Conservation (phyloP, 2,797 vertebrate genomes). For the Babyrousa celebensis region DNA sequence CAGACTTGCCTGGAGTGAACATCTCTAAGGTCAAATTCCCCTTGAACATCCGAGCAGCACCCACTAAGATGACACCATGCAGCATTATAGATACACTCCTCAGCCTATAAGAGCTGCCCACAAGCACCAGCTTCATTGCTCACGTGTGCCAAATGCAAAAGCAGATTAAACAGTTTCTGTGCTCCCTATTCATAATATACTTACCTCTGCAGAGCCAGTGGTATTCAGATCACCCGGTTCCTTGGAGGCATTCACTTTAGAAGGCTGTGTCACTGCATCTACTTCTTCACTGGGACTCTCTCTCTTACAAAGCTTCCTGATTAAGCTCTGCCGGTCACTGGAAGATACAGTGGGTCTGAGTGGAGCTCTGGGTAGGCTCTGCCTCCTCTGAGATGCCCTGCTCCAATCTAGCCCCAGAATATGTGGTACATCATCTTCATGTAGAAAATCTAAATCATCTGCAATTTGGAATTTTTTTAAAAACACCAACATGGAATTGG, state of each 20-base stretch:
- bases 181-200: conserved; percentile 64
- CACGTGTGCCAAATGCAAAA: not conserved
- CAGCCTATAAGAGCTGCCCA: not conserved
- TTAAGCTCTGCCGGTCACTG: conserved; percentile 68
- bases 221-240: not conserved
- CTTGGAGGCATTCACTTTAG: conserved; percentile 73
- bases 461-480: conserved; percentile 87
- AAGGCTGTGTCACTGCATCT: conserved; percentile 48
- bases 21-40: conserved; percentile 43
- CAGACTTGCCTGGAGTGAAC: conserved; percentile 40
- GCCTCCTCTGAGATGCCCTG: conserved; percentile 75
- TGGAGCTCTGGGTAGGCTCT: conserved; percentile 73
- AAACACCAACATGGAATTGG: conserved; percentile 89
- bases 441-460: conserved; percentile 74
- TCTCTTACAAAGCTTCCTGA: conserved; percentile 80
- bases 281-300: not conserved
- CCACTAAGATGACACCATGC: not conserved
- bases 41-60: not conserved
- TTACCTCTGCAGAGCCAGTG: conserved; percentile 85
- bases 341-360: conserved; percentile 61
- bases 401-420: conserved; percentile 83
- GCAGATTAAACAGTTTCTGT: conserved; percentile 9
- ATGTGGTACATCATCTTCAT: conserved; percentile 70
- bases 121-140: conserved; percentile 1
- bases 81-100: not conserved